Conservation (phyloP, 2,113 vertebrate genomes). For the crab-eating macaque (Macaca fascicularis) region T2T-MFA8v1.1 NC_088377.1:35140001-35140500, state of each 20-base stretch:
- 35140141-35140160: fast-evolving
- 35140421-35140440: fast-evolving
- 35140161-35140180: fast-evolving
- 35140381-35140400: neutral
- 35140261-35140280: neutral
- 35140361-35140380: neutral
- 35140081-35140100: neutral
- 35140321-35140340: fast-evolving
- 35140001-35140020: neutral
- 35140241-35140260: fast-evolving
- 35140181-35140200: fast-evolving
- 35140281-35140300: neutral
- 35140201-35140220: neutral
- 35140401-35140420: fast-evolving
- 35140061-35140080: neutral
- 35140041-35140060: neutral
- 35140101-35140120: neutral
- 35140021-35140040: neutral
- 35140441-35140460: neutral
- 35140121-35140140: neutral
- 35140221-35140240: neutral
- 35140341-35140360: neutral
- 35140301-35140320: fast-evolving
- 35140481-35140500: neutral
- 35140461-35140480: fast-evolving